Conservation (phyloP, 2,888 invertebrate genomes). For the Diabrotica balteata region DNA sequence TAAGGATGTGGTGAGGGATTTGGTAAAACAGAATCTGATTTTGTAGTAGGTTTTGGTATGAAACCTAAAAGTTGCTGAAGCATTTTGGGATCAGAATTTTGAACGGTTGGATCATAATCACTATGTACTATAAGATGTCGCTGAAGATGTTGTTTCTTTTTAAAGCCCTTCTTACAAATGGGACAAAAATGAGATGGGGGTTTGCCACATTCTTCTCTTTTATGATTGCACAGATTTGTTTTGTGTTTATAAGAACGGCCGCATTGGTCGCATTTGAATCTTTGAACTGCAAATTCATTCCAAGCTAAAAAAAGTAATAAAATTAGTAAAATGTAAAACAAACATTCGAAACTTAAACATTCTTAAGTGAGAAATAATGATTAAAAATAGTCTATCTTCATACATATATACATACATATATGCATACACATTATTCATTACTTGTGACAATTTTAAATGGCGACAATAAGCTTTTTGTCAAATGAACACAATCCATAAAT, state of each 20-base stretch:
- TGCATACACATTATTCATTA: no score
- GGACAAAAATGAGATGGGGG: slow-evolving; percentile 62
- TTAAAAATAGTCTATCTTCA: no score
- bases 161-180: slow-evolving; percentile 57
- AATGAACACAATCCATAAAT: no score
- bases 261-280: slow-evolving; percentile 49
- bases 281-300: slow-evolving; percentile 21
- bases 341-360: not conserved
- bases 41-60: no score
- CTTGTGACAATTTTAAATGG: no score
- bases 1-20: no score
- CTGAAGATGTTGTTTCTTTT: slow-evolving; percentile 54
- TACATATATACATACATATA: no score
- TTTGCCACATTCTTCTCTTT: slow-evolving; percentile 62
- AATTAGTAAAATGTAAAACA: slow-evolving; percentile 2
- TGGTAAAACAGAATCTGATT: no score
- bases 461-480: no score
- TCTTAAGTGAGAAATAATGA: not conserved
- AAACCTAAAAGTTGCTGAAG: slow-evolving; percentile 10
- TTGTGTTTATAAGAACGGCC: slow-evolving; percentile 57
- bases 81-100: slow-evolving; percentile 22
- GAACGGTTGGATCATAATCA: slow-evolving; percentile 26
- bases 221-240: slow-evolving; percentile 61
- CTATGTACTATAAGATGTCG: slow-evolving; percentile 48
- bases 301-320: slow-evolving; percentile 23